A percentile compares a stretch with the other conserved stretches of the same genome.
Evolutionary conservation across 2,113 vertebrate species (phyloP).

Genomic region (Setophaga kirtlandii): DNA sequence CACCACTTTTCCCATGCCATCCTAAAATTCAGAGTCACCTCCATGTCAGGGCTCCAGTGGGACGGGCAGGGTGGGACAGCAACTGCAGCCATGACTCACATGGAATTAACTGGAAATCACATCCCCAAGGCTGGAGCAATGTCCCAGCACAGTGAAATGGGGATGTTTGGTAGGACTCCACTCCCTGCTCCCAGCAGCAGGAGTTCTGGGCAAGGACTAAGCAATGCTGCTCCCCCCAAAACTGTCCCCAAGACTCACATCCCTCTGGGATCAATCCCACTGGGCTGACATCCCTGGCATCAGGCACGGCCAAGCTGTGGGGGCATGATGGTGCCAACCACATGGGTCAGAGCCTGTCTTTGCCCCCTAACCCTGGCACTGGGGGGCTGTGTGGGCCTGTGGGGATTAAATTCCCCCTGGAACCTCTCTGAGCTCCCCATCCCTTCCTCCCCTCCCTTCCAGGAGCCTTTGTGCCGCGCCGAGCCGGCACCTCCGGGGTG

Average conservation of each 20-base stretch:
- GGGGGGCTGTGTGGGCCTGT: accelerated
- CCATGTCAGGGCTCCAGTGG: accelerated
- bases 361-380: background rate
- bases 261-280: background rate
- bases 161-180: background rate
- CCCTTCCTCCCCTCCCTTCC: background rate
- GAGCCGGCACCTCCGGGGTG: background rate
- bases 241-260: background rate
- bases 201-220: background rate
- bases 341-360: background rate
- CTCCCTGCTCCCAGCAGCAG: background rate
- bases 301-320: background rate
- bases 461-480: background rate
- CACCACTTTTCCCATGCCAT: accelerated
- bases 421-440: background rate
- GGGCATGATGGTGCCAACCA: accelerated
- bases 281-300: background rate
- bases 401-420: background rate
- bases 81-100: background rate
- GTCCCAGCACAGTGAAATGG: background rate
- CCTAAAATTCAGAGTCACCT: background rate
- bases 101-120: background rate
- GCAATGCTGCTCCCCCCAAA: background rate
- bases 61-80: accelerated
- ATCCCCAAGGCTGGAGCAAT: accelerated